Percentiles rank a stretch among this genome's conserved stretches.
Conservation (phyloP, 1,140 invertebrate species). For the Penaeus vannamei region DNA sequence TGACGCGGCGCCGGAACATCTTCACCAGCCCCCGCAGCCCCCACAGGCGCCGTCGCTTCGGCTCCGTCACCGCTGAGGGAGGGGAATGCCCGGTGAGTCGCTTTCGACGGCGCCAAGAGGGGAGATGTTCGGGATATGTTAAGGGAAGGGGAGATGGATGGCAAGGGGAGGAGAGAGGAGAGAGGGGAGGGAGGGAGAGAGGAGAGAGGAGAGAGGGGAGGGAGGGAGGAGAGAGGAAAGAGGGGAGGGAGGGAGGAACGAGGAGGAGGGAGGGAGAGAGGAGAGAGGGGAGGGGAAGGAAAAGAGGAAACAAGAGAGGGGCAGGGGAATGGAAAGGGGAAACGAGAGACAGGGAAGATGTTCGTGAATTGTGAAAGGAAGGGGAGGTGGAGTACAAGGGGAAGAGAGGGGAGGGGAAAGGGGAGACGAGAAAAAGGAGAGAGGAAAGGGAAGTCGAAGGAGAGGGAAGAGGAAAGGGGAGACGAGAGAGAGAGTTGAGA, state of each 20-base stretch:
- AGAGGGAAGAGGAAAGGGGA: too few relatives aligned
- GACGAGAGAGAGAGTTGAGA: too few relatives aligned
- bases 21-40: slow-evolving; percentile 78
- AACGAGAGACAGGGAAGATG: background rate
- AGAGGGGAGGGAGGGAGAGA: too few relatives aligned
- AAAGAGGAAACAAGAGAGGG: background rate
- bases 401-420: background rate
- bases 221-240: too few relatives aligned
- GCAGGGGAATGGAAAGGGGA: too few relatives aligned
- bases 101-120: background rate
- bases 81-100: background rate
- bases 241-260: too few relatives aligned
- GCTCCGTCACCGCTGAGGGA: slow-evolving; percentile 28
- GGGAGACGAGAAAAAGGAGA: background rate
- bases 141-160: background rate
- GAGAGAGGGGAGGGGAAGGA: too few relatives aligned
- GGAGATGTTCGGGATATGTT: background rate
- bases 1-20: slow-evolving; percentile 78
- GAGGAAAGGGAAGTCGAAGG: background rate
- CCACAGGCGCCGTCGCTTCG: slow-evolving; percentile 61
- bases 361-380: background rate
- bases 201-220: background rate
- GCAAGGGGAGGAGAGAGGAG: background rate
- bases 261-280: too few relatives aligned
- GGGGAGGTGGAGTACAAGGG: background rate